These are phyloP conservation scores for Aphidius ervi DNA, from an alignment of 1,140 invertebrate species.

Conservation along the genomic window DNA sequence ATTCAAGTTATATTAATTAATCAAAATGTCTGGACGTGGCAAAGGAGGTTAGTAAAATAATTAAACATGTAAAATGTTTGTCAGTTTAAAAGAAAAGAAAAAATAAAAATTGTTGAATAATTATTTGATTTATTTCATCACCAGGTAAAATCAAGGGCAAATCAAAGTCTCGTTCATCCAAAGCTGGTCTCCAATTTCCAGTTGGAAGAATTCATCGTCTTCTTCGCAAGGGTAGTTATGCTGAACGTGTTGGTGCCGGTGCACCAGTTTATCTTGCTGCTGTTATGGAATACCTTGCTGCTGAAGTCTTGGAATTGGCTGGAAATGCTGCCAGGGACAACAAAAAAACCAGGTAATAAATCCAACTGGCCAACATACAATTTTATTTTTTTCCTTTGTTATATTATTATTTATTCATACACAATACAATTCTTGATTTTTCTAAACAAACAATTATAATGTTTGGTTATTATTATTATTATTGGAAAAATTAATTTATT, in stretches of 20 bases:
- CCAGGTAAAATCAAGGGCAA: conserved; percentile 53
- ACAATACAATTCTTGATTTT: too few species aligned
- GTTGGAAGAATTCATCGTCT: conserved; percentile 61
- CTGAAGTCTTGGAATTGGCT: conserved; percentile 60
- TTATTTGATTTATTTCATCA: conserved; percentile 5
- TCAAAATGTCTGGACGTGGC: conserved; percentile 35
- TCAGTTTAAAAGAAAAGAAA: conserved; percentile 28
- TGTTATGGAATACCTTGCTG: conserved; percentile 57
- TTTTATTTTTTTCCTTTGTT: conserved; percentile 10
- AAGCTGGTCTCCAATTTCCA: conserved; percentile 68
- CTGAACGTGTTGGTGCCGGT: conserved; percentile 60
- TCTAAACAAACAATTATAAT: background rate
- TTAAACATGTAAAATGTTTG: background rate
- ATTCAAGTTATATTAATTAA: background rate
- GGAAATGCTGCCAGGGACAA: conserved; percentile 56
- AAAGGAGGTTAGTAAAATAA: conserved; percentile 33
- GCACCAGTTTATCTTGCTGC: conserved; percentile 66
- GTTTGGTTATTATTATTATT: conserved; percentile 4
- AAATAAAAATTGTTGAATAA: background rate
- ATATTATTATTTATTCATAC: background rate
- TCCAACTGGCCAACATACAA: too few species aligned
- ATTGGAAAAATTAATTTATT: background rate
- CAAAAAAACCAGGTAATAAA: conserved; percentile 46
- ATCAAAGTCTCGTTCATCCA: conserved; percentile 57
- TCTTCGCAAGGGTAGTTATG: conserved; percentile 62